Evolutionary conservation across 2,113 vertebrate species (phyloP).

Genomic region (Phasianus colchicus): DNA sequence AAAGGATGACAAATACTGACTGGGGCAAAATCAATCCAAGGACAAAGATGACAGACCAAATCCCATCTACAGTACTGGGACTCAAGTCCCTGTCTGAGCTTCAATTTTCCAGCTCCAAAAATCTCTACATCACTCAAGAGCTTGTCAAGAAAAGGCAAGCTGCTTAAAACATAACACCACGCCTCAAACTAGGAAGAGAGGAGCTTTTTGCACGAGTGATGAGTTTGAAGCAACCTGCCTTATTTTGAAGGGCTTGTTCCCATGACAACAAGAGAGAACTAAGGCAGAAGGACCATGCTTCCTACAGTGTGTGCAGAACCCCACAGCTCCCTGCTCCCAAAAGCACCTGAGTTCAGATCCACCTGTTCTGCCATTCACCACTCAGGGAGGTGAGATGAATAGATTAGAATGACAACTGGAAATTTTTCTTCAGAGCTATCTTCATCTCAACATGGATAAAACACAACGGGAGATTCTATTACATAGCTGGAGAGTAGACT

Average conservation of each 20-base stretch:
- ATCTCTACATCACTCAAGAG: not conserved
- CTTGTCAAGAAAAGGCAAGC: not conserved
- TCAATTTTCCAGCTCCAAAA: not conserved
- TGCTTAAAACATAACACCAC: not conserved
- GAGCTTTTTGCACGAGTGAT: not conserved
- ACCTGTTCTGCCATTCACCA: not conserved
- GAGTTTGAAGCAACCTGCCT: constrained; percentile 20
- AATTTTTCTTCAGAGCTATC: not conserved
- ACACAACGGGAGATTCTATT: not conserved
- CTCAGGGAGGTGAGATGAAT: not conserved
- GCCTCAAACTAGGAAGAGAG: not conserved
- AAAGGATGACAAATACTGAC: not conserved
- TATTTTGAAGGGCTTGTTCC: constrained; percentile 43
- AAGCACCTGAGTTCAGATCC: not conserved
- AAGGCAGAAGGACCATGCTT: not conserved
- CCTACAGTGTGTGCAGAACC: not conserved
- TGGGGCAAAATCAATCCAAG: not conserved
- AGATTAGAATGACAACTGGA: not conserved
- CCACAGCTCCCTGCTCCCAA: not conserved
- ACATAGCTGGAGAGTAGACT: not conserved
- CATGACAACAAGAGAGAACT: constrained; percentile 36
- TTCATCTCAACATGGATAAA: not conserved
- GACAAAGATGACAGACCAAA: not conserved
- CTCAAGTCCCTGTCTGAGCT: not conserved
- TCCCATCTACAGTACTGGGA: not conserved